Evolutionary conservation across 2,888 invertebrate species (phyloP).

Genomic region (Spisula subtruncata): DNA sequence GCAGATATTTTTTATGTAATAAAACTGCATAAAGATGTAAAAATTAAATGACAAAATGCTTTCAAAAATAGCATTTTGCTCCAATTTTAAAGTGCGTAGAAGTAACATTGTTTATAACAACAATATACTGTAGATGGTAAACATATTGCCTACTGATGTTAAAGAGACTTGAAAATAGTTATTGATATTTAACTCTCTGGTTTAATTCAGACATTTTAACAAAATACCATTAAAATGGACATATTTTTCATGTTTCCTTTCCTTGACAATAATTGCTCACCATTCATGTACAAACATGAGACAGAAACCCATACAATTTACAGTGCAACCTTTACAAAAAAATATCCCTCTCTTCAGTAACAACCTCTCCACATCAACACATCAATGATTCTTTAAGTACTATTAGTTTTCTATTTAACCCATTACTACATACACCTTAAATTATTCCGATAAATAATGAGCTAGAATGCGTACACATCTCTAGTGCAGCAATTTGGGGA

Average conservation of each 20-base stretch:
- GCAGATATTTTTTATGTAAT: conserved; percentile 2
- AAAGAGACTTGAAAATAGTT: background rate
- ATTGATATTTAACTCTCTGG: background rate
- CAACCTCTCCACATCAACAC: no score
- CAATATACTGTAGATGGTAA: background rate
- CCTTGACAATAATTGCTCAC: background rate
- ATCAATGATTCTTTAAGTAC: no score
- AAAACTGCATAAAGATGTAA: conserved; percentile 6
- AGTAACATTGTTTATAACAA: background rate
- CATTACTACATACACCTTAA: no score
- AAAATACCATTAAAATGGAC: background rate
- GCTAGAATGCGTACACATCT: no score
- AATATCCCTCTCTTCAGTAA: no score
- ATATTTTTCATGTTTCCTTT: background rate
- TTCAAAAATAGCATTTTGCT: background rate
- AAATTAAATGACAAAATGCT: background rate
- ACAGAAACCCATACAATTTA: no score
- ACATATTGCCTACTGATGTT: background rate
- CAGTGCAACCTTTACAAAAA: no score
- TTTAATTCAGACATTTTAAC: conserved; percentile 16
- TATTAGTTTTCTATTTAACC: no score
- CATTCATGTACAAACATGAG: no score
- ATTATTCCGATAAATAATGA: no score
- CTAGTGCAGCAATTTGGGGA: no score
- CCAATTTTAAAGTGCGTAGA: background rate